Percentiles rank a stretch among this genome's conserved stretches.
Evolutionary conservation across 2,113 vertebrate genomes (phyloP).

Genomic region (Engraulis encrasicolus): DNA sequence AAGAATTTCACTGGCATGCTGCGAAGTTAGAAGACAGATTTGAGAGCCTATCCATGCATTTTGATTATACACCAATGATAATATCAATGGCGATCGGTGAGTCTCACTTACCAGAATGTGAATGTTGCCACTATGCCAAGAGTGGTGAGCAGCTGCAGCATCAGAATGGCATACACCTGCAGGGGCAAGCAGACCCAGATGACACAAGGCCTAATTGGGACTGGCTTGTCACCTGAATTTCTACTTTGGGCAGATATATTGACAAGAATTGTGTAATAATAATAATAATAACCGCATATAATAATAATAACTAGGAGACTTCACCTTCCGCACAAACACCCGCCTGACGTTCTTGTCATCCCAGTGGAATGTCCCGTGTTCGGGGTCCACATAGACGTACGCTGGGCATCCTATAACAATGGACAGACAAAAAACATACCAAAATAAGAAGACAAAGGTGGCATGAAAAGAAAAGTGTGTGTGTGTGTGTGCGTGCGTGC

Average conservation of each 20-base stretch:
- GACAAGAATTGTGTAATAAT: neutral
- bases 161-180: conserved; percentile 92
- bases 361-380: conserved; percentile 87
- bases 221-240: neutral
- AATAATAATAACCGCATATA: too few relatives aligned
- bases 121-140: conserved; percentile 85
- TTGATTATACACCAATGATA: neutral
- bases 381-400: conserved; percentile 75
- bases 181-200: neutral
- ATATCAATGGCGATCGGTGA: neutral
- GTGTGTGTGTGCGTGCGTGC: neutral
- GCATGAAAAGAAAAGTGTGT: neutral
- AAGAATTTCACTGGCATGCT: conserved; percentile 87
- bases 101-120: conserved; percentile 86
- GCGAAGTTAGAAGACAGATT: conserved; percentile 41
- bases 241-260: neutral
- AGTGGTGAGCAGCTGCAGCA: conserved; percentile 85
- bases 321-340: conserved; percentile 93
- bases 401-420: conserved; percentile 56
- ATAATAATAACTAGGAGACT: neutral
- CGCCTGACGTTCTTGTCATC: conserved; percentile 85
- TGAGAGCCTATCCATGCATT: neutral
- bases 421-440: neutral
- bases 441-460: neutral
- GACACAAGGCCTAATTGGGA: neutral